phyloP scores from a whole-genome alignment of 1,140 invertebrate genomes.

The Mamestra configurata region DNA sequence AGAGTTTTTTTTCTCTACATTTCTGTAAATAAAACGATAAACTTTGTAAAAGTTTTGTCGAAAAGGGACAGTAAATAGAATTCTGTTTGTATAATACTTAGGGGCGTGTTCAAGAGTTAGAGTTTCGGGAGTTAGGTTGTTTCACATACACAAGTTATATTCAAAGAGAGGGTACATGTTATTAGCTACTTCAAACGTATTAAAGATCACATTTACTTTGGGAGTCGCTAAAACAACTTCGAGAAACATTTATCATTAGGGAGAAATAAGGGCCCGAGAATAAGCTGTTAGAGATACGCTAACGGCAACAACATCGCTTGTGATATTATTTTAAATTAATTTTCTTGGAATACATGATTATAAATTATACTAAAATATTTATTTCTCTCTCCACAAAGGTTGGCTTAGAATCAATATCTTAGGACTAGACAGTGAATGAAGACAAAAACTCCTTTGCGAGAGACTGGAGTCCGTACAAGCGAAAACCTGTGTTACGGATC shows the following conservation, averaged over 20 bases:
- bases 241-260: slow-evolving; percentile 28
- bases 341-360: too few species aligned
- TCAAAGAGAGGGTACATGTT: slow-evolving; percentile 39
- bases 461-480: too few species aligned
- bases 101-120: slow-evolving; percentile 45
- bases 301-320: slow-evolving; percentile 19
- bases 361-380: too few species aligned
- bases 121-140: slow-evolving; percentile 50
- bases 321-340: background rate
- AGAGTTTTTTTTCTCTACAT: slow-evolving; percentile 36
- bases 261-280: slow-evolving; percentile 2
- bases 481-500: too few species aligned
- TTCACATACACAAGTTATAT: slow-evolving; percentile 45
- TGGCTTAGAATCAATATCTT: too few species aligned
- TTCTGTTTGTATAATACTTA: slow-evolving; percentile 52
- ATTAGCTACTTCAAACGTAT: slow-evolving; percentile 37
- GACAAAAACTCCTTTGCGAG: too few species aligned
- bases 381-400: too few species aligned
- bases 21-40: slow-evolving; percentile 43
- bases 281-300: slow-evolving; percentile 22
- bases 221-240: slow-evolving; percentile 30
- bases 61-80: slow-evolving; percentile 47
- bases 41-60: slow-evolving; percentile 39
- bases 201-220: slow-evolving; percentile 30
- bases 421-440: too few species aligned